Evolutionary conservation across 2,888 invertebrate genomes (phyloP), one percentile per base, ranked within the genome.

Genomic region (Branchellion lobata): DNA sequence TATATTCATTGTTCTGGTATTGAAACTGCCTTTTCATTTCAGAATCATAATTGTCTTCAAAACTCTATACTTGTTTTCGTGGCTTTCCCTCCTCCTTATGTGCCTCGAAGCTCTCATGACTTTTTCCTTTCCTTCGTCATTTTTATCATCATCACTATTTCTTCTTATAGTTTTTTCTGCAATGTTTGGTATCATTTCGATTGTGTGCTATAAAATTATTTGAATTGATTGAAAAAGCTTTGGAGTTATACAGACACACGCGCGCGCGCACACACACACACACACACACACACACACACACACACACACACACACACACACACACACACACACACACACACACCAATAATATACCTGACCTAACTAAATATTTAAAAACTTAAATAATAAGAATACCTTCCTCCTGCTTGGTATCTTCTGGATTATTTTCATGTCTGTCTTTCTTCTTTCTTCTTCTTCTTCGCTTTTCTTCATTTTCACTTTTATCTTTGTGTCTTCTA

Each of bases 371-470:
- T n/a, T n/a, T n/a, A n/a, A n/a, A n/a, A n/a, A n/a, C n/a, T n/a
- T n/a, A n/a, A n/a, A n/a, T n/a, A n/a, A n/a, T n/a, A n/a, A n/a
- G n/a, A n/a, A n/a, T n/a, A n/a, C n/a, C n/a, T n/a, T n/a, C n/a
- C n/a, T n/a, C n/a, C n/a, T n/a, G n/a, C n/a, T n/a, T 24, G 0
- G 29, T 14, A 40, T 65, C 65, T 27, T 57, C 34, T 0, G 34
- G 21, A 34, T 31, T 65, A 27, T 77, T 65, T 34, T 53, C 61
- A 2, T 27, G 61, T 65, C 61, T 53, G 21, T 57, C 53, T 18
- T 77, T 77, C 61, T 57, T 77, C 57, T 34, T 57, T 73, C 57
- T 51, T 73, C 61, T 73, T 34, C 71, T 69, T 51, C 73, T 73
- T 79, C 51, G 47, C 8, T 73, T 47, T n/a, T 79, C 61, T 53